phyloP scores from a whole-genome alignment of 2,113 vertebrate genomes.

The Salminus brasiliensis region DNA sequence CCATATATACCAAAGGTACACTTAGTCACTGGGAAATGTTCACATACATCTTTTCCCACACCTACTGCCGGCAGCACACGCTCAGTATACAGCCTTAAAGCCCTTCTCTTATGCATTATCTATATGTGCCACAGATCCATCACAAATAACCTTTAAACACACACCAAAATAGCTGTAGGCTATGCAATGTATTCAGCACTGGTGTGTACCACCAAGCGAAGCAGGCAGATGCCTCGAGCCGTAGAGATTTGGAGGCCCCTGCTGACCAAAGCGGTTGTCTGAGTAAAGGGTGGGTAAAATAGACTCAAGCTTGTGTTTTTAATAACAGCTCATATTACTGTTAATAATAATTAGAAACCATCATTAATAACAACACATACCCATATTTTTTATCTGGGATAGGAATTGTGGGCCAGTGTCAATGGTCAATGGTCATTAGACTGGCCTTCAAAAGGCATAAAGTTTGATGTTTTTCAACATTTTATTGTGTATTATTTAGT shows the following conservation, averaged over 20 bases:
- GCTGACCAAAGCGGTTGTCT: not conserved
- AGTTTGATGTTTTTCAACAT: too few species aligned
- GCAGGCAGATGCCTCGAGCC: not conserved
- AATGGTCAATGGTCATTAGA: too few species aligned
- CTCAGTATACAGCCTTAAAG: not conserved
- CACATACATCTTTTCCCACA: not conserved
- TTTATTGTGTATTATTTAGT: too few species aligned
- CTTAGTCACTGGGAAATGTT: not conserved
- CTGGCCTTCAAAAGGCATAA: too few species aligned
- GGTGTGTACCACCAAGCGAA: not conserved
- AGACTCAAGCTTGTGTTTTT: too few species aligned
- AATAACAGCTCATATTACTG: too few species aligned
- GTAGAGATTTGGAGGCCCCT: too few species aligned
- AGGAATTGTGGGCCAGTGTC: too few species aligned
- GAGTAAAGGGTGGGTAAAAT: too few species aligned
- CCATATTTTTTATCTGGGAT: too few species aligned
- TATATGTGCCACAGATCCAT: not conserved
- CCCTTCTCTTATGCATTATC: not conserved
- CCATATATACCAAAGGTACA: not conserved
- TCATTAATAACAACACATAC: too few species aligned
- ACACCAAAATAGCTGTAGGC: not conserved
- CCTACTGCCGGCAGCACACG: not conserved
- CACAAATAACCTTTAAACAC: not conserved
- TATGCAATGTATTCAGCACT: not conserved
- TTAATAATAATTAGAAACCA: too few species aligned